phyloP scores from a whole-genome alignment of 2,888 invertebrate genomes.

The Apamea crenata region DNA sequence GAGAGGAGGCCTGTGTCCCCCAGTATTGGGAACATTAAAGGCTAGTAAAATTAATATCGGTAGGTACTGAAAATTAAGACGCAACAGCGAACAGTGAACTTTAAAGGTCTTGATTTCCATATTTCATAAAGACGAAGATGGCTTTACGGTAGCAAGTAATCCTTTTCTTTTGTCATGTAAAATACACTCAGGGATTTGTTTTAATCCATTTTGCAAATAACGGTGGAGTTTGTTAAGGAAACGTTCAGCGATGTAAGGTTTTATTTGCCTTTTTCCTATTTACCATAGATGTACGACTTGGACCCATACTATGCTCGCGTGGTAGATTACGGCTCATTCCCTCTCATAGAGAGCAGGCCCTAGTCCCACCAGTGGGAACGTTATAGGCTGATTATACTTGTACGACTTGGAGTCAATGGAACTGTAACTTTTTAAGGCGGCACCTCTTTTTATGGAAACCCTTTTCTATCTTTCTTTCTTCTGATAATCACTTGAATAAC shows the following conservation, averaged over 20 bases:
- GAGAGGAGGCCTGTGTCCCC: not conserved
- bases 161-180: conserved; percentile 35
- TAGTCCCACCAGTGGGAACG: not conserved
- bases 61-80: not conserved
- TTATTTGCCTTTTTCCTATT: not conserved
- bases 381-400: not conserved
- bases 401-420: not conserved
- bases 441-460: not conserved
- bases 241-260: not conserved
- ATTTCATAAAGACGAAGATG: conserved; percentile 37
- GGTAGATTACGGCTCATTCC: not conserved
- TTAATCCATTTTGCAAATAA: conserved; percentile 25
- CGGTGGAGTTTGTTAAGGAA: not conserved
- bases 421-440: not conserved
- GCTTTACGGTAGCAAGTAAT: conserved; percentile 8
- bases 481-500: not conserved
- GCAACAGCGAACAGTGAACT: not conserved
- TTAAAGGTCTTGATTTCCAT: conserved; percentile 27
- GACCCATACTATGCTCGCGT: not conserved
- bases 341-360: not conserved
- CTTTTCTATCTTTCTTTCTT: not conserved
- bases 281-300: not conserved
- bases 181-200: conserved; percentile 16
- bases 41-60: not conserved
- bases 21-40: not conserved